Percentiles rank a stretch among this genome's conserved stretches.
These are phyloP conservation scores for Cynopterus sphinx DNA, from an alignment of 2,797 vertebrate genomes.

Conservation along the genomic window DNA sequence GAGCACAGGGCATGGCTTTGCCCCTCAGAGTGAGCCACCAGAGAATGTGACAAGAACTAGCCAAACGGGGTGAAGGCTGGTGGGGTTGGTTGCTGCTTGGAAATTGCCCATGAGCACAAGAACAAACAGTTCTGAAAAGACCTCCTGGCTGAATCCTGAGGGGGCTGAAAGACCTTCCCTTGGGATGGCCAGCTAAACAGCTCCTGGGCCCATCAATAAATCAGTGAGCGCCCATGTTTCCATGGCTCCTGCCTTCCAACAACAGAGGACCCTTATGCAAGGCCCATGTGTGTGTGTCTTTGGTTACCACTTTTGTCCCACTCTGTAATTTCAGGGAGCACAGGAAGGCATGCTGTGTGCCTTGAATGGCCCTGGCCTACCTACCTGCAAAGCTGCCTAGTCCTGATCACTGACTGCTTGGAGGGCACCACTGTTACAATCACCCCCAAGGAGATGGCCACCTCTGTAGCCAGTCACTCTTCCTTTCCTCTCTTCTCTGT, in stretches of 20 bases:
- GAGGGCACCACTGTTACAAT: neutral
- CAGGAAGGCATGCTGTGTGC: neutral
- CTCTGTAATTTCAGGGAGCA: neutral
- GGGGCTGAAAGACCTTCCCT: conserved; percentile 66
- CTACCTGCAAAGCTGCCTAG: neutral
- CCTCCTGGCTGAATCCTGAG: conserved; percentile 59
- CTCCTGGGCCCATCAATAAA: conserved; percentile 74
- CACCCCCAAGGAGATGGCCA: neutral
- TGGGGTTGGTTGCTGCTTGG: conserved; percentile 67
- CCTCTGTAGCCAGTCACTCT: neutral
- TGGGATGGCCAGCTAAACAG: conserved; percentile 67
- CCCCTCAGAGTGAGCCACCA: neutral
- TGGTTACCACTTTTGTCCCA: neutral
- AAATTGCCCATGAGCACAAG: conserved; percentile 75
- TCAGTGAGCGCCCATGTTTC: conserved; percentile 17
- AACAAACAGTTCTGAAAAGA: conserved; percentile 79
- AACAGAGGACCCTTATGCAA: conserved; percentile 13
- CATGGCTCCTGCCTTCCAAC: conserved; percentile 57
- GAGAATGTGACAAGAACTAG: conserved; percentile 54
- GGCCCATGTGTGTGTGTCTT: neutral
- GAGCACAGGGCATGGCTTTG: neutral
- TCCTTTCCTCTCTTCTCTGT: neutral
- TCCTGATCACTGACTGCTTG: neutral
- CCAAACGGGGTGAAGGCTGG: conserved; percentile 65
- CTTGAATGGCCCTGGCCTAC: neutral